Evolutionary conservation across 2,797 vertebrate genomes (phyloP).

Genomic region (Taeniopygia guttata): DNA sequence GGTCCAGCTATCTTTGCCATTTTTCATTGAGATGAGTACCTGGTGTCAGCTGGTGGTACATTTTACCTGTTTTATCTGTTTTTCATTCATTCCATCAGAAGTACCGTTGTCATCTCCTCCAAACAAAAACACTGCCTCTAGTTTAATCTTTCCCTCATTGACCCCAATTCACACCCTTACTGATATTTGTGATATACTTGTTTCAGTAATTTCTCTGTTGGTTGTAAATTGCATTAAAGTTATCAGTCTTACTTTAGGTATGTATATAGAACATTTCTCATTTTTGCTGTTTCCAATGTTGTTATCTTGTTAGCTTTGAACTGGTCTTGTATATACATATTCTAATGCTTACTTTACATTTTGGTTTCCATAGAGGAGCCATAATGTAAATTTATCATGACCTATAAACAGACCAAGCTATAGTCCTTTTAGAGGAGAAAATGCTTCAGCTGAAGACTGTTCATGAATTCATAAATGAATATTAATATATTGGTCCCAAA

Average conservation of each 20-base stretch:
- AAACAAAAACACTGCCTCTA: not conserved
- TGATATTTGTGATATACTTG: not conserved
- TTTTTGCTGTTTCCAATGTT: not conserved
- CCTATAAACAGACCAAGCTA: not conserved
- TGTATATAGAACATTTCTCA: not conserved
- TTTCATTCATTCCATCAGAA: not conserved
- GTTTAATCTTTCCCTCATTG: not conserved
- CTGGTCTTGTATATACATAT: not conserved
- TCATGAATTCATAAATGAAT: not conserved
- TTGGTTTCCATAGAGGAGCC: not conserved
- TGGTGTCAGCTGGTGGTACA: not conserved
- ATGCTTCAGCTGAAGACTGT: not conserved
- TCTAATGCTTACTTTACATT: not conserved
- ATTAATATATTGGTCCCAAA: not conserved
- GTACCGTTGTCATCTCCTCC: not conserved
- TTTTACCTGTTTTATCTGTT: not conserved
- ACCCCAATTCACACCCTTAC: not conserved
- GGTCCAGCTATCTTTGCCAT: not conserved
- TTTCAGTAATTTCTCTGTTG: not conserved
- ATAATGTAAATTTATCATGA: not conserved
- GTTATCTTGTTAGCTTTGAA: not conserved
- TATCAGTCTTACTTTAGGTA: not conserved
- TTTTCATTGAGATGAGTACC: not conserved
- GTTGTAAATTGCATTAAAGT: not conserved
- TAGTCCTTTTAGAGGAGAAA: not conserved